A percentile compares a stretch with the other conserved stretches of the same genome.
Evolutionary conservation across 1,140 invertebrate species (phyloP).

Genomic region (Bombus vancouverensis): DNA sequence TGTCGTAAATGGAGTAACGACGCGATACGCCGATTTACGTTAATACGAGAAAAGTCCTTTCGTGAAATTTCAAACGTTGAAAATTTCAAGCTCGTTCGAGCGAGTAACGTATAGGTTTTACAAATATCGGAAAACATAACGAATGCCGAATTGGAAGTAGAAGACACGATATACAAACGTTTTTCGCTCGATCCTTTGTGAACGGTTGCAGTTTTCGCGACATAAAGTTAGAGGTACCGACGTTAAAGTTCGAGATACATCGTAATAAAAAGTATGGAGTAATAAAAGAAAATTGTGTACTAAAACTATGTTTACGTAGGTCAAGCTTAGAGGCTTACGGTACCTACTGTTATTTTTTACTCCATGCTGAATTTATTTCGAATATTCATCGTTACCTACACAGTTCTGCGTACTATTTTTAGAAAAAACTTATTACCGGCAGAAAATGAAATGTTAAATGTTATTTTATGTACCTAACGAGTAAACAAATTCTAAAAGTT

Average conservation of each 20-base stretch:
- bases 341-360: neutral
- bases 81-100: too few relatives aligned
- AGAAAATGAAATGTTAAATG: neutral
- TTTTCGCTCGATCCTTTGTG: neutral
- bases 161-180: neutral
- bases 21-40: neutral
- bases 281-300: neutral
- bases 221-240: neutral
- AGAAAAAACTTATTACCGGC: neutral
- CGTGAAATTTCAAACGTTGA: neutral
- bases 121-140: neutral
- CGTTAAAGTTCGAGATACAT: too few relatives aligned
- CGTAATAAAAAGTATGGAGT: too few relatives aligned
- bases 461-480: neutral
- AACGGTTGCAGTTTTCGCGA: neutral
- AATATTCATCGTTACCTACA: neutral
- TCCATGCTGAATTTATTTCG: neutral
- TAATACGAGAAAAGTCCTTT: neutral
- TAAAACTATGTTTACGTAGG: too few relatives aligned
- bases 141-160: neutral
- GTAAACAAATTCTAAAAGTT: neutral
- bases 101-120: too few relatives aligned
- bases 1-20: constrained; percentile 4
- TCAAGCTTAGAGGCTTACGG: too few relatives aligned
- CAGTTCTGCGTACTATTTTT: neutral